These are phyloP conservation scores for Chamaea fasciata DNA, from an alignment of 2,113 vertebrate species.

Conservation along the genomic window DNA sequence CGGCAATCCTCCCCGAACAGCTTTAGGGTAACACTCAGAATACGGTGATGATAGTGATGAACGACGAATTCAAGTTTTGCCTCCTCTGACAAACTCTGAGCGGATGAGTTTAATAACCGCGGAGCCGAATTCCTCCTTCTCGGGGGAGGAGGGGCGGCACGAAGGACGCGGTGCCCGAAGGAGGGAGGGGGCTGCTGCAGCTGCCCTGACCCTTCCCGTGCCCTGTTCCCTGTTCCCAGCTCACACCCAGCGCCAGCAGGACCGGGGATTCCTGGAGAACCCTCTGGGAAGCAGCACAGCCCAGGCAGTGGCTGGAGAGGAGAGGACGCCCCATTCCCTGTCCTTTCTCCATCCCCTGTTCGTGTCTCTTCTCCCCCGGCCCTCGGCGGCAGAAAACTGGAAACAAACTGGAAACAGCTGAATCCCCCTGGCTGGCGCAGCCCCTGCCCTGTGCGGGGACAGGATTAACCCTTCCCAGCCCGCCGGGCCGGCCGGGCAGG, in stretches of 20 bases:
- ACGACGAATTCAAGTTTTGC: neutral
- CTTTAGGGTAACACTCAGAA: neutral
- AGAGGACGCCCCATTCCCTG: neutral
- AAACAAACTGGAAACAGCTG: neutral
- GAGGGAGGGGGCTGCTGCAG: neutral
- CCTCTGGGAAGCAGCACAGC: fast-evolving
- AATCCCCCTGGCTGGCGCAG: neutral
- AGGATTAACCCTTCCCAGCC: neutral
- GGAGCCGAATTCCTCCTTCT: neutral
- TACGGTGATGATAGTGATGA: neutral
- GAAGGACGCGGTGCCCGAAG: fast-evolving
- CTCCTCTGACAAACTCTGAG: neutral
- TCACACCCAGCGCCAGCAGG: fast-evolving
- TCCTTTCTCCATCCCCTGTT: neutral
- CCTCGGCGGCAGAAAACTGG: neutral
- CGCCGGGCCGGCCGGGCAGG: neutral
- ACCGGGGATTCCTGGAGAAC: neutral
- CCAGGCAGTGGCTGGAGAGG: fast-evolving
- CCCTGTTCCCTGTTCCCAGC: fast-evolving
- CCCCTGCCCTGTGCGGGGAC: fast-evolving
- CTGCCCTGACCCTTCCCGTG: neutral
- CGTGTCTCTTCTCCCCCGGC: neutral
- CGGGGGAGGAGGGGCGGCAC: neutral
- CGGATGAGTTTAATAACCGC: neutral
- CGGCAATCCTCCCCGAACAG: neutral